phyloP scores from a whole-genome alignment of 2,888 invertebrate genomes.

The Imbricaverruca yamaguchii region DNA sequence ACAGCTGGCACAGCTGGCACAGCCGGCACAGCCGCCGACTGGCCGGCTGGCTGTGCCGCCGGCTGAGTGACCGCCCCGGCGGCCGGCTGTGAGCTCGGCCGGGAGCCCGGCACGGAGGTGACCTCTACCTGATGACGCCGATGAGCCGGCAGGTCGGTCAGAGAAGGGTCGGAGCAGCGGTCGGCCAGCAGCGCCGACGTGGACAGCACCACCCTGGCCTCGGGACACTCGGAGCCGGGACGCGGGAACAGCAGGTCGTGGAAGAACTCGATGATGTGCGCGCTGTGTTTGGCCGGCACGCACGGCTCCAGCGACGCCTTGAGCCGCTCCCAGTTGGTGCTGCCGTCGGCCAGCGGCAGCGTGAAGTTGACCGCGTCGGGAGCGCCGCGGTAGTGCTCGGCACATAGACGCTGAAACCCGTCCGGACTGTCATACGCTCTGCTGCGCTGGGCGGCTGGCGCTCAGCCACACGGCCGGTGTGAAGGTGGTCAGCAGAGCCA shows the following conservation, averaged over 20 bases:
- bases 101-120: no score
- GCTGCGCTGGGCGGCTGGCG: no score
- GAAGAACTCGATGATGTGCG: conserved; percentile 18
- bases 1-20: neutral
- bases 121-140: neutral
- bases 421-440: no score
- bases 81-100: no score
- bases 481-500: no score
- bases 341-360: conserved; percentile 30
- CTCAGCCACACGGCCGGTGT: no score
- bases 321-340: conserved; percentile 32
- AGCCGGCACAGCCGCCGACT: neutral
- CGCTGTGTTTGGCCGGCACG: conserved; percentile 15
- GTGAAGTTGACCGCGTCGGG: conserved; percentile 30
- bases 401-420: conserved; percentile 29
- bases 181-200: conserved; percentile 13
- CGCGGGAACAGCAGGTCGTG: conserved; percentile 21
- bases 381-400: conserved; percentile 31
- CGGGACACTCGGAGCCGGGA: conserved; percentile 10
- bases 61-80: neutral
- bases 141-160: conserved; percentile 1
- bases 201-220: conserved; percentile 18
- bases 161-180: conserved; percentile 13
- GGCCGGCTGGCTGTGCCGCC: neutral
- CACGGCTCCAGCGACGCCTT: conserved; percentile 25